Base-by-base conservation (phyloP, 1,140 invertebrate genomes). In the Papilio helenus region DNA sequence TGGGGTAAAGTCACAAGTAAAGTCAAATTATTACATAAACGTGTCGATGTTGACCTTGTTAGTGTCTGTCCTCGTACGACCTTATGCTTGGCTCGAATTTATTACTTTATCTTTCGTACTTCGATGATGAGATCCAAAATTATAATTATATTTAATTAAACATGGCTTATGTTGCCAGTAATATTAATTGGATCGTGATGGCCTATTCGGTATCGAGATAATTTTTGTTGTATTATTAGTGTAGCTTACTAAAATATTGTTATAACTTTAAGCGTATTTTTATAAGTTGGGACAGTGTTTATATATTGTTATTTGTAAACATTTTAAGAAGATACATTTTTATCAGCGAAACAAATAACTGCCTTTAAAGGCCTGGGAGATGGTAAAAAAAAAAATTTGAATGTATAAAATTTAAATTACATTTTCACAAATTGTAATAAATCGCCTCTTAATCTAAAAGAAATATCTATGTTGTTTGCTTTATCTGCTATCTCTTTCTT, bases 1-100 rank as follows among this genome's bases (percentile, higher is more conserved):
- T 77, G 72, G 77, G 79, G 82, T 82, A 72, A 81, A 65, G 78
- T 72, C 81, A 79, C 61, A 68, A 18, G 23, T 68, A 68, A 26
- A 82, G 81, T 83, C 80, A 86, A 86, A 86, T 85, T 87, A 85
- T 92, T 89, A 90, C 87, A 87, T 89, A 89, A 90, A 87, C 84
- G 84, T 87, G 82, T 80, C 76, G 80, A 55, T 51, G 76, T 80
- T 83, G 86, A 87, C 89, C 90, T 92, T 88, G 86, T 85, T 85
- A 84, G 82, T 72, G 82, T 84, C 80, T 86, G 87, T 85, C 83
- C 83, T 86, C 78, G 81, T 39, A 73, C 83, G 84, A 86, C 83
- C 84, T 87, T 85, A 88, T 81, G 71, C 83, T 87, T 87, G 80
- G 85, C 80, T 87, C 83, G 86, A 81, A 87, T 89, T 83, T 78